Percentiles rank a stretch among this genome's conserved stretches.
phyloP scores from a whole-genome alignment of 2,888 invertebrate species.

The Drosophila ezoana region DNA sequence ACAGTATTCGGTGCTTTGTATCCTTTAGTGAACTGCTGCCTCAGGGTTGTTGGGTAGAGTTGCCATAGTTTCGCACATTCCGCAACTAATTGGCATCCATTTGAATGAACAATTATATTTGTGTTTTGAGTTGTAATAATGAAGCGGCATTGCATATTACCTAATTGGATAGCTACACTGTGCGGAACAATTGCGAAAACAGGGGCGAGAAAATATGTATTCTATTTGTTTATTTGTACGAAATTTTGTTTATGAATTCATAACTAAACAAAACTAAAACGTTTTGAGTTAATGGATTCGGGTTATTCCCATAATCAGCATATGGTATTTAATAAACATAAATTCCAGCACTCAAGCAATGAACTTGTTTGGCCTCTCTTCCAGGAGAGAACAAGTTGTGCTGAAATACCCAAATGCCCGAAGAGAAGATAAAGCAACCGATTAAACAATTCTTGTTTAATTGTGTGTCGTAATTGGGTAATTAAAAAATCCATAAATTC shows the following conservation, averaged over 20 bases:
- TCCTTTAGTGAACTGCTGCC: no score
- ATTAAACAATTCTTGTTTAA: constrained; percentile 25
- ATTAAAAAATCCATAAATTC: constrained; percentile 30
- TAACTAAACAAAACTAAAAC: constrained; percentile 17
- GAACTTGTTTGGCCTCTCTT: constrained; percentile 19
- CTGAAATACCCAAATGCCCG: constrained; percentile 23
- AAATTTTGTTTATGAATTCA: constrained; percentile 22
- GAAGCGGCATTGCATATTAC: not conserved
- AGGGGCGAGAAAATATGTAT: no score
- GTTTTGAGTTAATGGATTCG: constrained; percentile 16
- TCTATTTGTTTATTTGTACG: not conserved
- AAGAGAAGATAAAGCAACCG: not conserved
- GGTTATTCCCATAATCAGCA: constrained; percentile 34
- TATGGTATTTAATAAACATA: constrained; percentile 44
- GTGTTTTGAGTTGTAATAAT: not conserved
- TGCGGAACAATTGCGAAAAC: no score
- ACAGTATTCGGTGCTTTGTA: no score
- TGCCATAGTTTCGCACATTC: not conserved
- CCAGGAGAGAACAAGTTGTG: constrained; percentile 25
- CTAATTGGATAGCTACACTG: no score
- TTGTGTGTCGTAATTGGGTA: constrained; percentile 18
- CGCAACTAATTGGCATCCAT: not conserved
- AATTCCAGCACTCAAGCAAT: constrained; percentile 1
- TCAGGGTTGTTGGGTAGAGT: not conserved
- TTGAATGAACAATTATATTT: not conserved